Percentiles rank a stretch among this genome's conserved stretches.
Evolutionary conservation across 2,888 invertebrate genomes (phyloP).

Genomic region (Epinotia brunnichana): DNA sequence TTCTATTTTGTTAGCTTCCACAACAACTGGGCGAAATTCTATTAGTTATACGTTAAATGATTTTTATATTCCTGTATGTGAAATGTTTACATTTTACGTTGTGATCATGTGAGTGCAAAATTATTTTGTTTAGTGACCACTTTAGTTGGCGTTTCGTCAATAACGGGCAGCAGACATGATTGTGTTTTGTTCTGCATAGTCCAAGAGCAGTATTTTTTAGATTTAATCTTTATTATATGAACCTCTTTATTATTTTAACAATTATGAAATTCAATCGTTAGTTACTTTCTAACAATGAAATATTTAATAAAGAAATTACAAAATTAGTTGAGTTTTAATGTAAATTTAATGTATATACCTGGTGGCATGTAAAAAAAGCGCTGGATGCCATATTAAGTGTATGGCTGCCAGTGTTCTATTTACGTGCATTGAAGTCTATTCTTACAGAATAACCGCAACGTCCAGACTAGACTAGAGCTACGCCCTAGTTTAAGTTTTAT

Average conservation of each 20-base stretch:
- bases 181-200: slow-evolving; percentile 78
- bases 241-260: slow-evolving; percentile 75
- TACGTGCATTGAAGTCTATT: no score
- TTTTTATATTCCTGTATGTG: slow-evolving; percentile 78
- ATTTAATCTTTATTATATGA: slow-evolving; percentile 78
- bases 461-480: no score
- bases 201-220: slow-evolving; percentile 83
- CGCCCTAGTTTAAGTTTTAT: no score
- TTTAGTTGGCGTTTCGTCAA: slow-evolving; percentile 71
- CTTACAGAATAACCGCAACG: no score
- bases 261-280: slow-evolving; percentile 82
- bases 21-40: slow-evolving; percentile 42
- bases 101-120: slow-evolving; percentile 83
- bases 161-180: slow-evolving; percentile 74
- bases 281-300: slow-evolving; percentile 84
- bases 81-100: slow-evolving; percentile 82
- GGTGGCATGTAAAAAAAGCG: no score
- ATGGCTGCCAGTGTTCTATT: no score
- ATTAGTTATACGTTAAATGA: slow-evolving; percentile 57
- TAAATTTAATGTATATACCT: no score
- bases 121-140: slow-evolving; percentile 72
- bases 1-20: slow-evolving; percentile 47
- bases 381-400: no score
- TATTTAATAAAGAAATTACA: slow-evolving; percentile 84
- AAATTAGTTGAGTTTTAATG: slow-evolving; percentile 67